Evolutionary conservation across 2,113 vertebrate genomes (phyloP).

Genomic region (Oryzias javanicus): DNA sequence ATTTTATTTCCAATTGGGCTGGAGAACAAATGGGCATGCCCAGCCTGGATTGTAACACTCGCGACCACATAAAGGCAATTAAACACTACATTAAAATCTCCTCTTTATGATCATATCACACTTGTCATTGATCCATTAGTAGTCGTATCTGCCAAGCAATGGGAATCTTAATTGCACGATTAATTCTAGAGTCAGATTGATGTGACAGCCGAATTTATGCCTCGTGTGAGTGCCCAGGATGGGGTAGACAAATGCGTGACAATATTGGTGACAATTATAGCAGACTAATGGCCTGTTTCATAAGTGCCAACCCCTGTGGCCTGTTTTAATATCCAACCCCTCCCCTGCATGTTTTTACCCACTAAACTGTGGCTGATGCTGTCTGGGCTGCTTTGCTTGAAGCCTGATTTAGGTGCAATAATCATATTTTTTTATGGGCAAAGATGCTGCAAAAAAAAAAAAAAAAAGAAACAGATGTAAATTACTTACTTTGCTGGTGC

Average conservation of each 20-base stretch:
- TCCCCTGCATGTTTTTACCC: conserved; percentile 17
- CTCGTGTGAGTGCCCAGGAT: conserved; percentile 42
- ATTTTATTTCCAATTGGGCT: conserved; percentile 19
- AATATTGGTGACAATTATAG: conserved; percentile 64
- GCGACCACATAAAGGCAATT: conserved; percentile 74
- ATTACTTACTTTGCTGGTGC: too few species aligned
- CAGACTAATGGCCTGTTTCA: conserved; percentile 60
- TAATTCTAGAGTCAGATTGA: conserved; percentile 74
- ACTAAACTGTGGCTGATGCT: conserved; percentile 29
- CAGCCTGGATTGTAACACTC: conserved; percentile 48
- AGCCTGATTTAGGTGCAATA: conserved; percentile 12
- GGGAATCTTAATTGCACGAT: conserved; percentile 80
- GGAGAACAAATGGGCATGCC: conserved; percentile 51
- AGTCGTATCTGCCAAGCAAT: conserved; percentile 75
- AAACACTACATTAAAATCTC: conserved; percentile 80
- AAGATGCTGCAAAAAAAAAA: conserved; percentile 7
- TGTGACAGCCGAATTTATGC: conserved; percentile 76
- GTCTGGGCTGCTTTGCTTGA: conserved; percentile 15
- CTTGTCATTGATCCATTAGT: conserved; percentile 80
- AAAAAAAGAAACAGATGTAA: conserved; percentile 11
- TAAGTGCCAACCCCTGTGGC: conserved; percentile 39
- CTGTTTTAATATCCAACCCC: conserved; percentile 34
- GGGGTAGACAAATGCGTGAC: conserved; percentile 60
- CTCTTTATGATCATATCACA: conserved; percentile 78
- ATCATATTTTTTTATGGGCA: background rate